A percentile compares a stretch with the other conserved stretches of the same genome.
phyloP scores from a whole-genome alignment of 2,113 vertebrate species.

The Nipponia nippon region DNA sequence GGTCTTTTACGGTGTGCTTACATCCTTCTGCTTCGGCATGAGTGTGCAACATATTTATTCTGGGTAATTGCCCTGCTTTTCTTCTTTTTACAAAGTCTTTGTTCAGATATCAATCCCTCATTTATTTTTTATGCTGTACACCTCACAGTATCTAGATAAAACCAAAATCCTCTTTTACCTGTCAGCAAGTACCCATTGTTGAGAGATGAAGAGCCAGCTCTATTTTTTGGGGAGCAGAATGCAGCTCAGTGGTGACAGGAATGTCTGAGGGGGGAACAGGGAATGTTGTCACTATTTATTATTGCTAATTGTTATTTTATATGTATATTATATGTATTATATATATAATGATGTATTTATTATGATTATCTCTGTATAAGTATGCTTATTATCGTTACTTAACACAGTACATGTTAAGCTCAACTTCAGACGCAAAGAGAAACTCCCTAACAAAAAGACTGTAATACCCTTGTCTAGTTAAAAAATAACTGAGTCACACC shows the following conservation, averaged over 20 bases:
- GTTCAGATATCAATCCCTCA: not conserved
- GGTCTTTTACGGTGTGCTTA: not conserved
- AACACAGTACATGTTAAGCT: not conserved
- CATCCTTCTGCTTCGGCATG: not conserved
- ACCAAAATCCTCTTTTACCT: not conserved
- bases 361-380: not conserved
- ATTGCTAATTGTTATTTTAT: not conserved
- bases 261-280: not conserved
- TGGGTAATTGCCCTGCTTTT: slow-evolving; percentile 4
- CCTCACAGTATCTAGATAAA: slow-evolving; percentile 4
- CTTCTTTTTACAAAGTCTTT: not conserved
- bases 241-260: not conserved
- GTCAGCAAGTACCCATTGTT: not conserved
- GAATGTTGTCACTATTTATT: not conserved
- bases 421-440: not conserved
- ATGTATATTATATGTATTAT: not conserved
- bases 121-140: not conserved
- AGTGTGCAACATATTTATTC: not conserved
- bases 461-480: not conserved
- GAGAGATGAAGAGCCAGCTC: not conserved
- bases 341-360: not conserved
- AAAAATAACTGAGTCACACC: not conserved
- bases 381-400: not conserved
- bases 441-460: not conserved
- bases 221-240: not conserved